Base-by-base conservation (phyloP, 2,888 invertebrate species). In the Andrena flavipes region DNA sequence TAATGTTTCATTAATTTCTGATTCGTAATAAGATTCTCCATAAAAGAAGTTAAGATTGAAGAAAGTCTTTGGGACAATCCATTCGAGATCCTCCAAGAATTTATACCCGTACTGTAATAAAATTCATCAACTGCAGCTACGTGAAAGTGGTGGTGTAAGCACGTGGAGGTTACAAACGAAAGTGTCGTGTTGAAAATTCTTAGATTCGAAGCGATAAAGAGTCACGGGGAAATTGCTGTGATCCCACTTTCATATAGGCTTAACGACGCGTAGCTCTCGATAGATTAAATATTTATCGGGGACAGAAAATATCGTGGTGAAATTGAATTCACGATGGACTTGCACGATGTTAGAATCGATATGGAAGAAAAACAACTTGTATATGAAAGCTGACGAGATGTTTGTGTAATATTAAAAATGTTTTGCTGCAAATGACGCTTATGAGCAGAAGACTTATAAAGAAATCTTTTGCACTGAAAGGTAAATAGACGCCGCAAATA, bases 91-190 rank as follows among this genome's bases (percentile, higher is more conserved):
- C 16, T 67, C 7, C 7, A 1, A 2, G 49, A 62, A 67, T 64
- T 65, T 59, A 33, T 16, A 59, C 49, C 10, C 8, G 33, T 6
- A 26, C 33, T 13, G n/a, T 20, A n/a, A 84, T 77, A 80, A 77
- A 84, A 84, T 63, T 70, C 68, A 65, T 76, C 65, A 69, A 80
- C 74, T 65, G 69, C 33, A 51, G 62, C n/a, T 63, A 26, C 69
- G 82, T 82, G 87, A 84, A 86, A 87, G 86, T 87, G 64, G 23
- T 67, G 65, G 63, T 8, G n/a, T 70, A 67, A 63, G 67, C 69
- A 59, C 56, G 26, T 65, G 30, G 62, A 59, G 59, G n/a, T 62
- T n/a, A 13, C 54, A 33, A 63, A 71, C 75, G 77, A 79, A 78
- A 83, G 42, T 30, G 48, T 64, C 54, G 56, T 23, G 7, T 48